Percentiles rank a stretch among this genome's conserved stretches.
Evolutionary conservation across 2,797 vertebrate genomes (phyloP).

Genomic region (Rhinoraja longicauda): DNA sequence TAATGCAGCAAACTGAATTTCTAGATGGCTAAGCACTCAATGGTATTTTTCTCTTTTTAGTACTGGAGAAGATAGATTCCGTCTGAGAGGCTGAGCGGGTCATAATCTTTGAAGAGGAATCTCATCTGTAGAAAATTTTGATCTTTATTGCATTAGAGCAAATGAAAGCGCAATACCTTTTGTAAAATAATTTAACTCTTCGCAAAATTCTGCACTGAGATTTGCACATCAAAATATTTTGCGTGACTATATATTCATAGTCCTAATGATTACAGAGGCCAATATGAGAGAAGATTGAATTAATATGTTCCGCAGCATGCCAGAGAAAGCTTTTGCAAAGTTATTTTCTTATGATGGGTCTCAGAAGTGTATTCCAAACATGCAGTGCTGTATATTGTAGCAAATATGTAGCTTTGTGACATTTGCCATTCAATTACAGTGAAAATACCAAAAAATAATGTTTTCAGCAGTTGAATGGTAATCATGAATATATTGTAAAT

Average conservation of each 20-base stretch:
- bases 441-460: slow-evolving; percentile 8
- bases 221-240: slow-evolving; percentile 24
- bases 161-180: background rate
- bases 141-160: background rate
- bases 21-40: background rate
- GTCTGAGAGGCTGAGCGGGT: background rate
- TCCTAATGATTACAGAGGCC: slow-evolving; percentile 12
- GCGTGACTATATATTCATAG: background rate
- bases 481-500: slow-evolving; percentile 10
- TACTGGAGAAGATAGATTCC: slow-evolving; percentile 34
- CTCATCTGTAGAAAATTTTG: background rate
- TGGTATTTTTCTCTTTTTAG: background rate
- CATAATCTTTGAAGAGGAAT: background rate
- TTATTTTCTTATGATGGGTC: slow-evolving; percentile 22
- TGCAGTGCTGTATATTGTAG: slow-evolving; percentile 1
- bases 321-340: background rate
- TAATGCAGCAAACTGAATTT: background rate
- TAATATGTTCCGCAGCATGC: background rate
- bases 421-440: slow-evolving; percentile 13
- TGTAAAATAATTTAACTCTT: background rate
- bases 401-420: slow-evolving; percentile 15
- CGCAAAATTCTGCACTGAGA: background rate
- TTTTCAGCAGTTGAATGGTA: background rate
- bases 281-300: background rate
- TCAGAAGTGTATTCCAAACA: no score